A percentile compares a stretch with the other conserved stretches of the same genome.
phyloP scores from a whole-genome alignment of 2,888 invertebrate genomes.

The Torymus tubicola region DNA sequence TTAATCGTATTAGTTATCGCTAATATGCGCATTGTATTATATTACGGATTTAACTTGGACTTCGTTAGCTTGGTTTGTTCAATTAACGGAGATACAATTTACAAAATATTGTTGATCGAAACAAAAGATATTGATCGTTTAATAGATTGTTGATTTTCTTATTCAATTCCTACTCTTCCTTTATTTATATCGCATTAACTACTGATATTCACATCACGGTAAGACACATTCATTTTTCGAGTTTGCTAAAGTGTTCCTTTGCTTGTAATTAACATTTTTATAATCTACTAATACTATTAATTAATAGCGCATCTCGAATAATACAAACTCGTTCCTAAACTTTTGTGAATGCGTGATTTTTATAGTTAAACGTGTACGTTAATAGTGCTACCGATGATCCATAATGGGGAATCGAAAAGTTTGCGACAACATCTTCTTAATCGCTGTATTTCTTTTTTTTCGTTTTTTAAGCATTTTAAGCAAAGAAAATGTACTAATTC shows the following conservation, averaged over 20 bases:
- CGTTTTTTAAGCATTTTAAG: background rate
- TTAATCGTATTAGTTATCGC: conserved; percentile 59
- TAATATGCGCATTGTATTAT: conserved; percentile 64
- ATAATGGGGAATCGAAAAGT: conserved; percentile 40
- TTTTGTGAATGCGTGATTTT: conserved; percentile 37
- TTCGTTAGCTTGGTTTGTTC: conserved; percentile 68
- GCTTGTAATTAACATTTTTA: background rate
- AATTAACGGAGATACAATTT: conserved; percentile 63
- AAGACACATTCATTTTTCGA: conserved; percentile 24
- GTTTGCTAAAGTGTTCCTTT: too few species aligned
- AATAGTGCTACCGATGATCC: background rate
- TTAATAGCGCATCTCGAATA: conserved; percentile 3
- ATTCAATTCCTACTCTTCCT: conserved; percentile 48
- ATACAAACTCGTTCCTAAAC: conserved; percentile 46
- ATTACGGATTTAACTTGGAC: conserved; percentile 65
- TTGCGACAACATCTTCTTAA: background rate
- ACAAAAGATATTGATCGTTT: conserved; percentile 66
- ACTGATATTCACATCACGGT: conserved; percentile 17
- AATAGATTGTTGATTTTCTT: conserved; percentile 61
- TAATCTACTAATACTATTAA: conserved; percentile 27
- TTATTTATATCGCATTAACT: background rate
- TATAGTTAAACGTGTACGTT: background rate
- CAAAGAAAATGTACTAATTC: conserved; percentile 29
- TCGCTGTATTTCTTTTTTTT: conserved; percentile 5
- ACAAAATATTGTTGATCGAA: conserved; percentile 63